Evolutionary conservation across 2,797 vertebrate species (phyloP).

Genomic region (Telmatherina bonti): DNA sequence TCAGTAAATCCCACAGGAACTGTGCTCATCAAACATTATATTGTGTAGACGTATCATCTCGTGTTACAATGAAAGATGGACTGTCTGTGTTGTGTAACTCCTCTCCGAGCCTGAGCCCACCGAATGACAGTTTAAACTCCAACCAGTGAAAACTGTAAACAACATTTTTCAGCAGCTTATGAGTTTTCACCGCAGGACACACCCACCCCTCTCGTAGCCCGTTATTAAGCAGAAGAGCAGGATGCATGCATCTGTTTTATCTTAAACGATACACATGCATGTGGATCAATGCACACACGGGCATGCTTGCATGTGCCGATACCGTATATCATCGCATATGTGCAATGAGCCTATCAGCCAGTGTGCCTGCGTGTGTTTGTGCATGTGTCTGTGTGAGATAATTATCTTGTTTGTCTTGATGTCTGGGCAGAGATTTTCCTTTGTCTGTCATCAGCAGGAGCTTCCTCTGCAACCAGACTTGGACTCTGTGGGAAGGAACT

Average conservation of each 20-base stretch:
- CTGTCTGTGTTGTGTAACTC: conserved; percentile 36
- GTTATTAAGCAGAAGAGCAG: conserved; percentile 63
- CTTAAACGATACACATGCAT: conserved; percentile 34
- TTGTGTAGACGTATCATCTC: conserved; percentile 42
- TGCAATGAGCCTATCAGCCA: conserved; percentile 18
- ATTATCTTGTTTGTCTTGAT: conserved; percentile 78
- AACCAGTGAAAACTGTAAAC: conserved; percentile 77
- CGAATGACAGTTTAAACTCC: conserved; percentile 69
- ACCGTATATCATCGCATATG: conserved; percentile 8
- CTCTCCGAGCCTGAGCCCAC: conserved; percentile 38
- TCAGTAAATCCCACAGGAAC: conserved; percentile 53
- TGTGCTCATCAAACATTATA: conserved; percentile 39
- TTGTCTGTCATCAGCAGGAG: conserved; percentile 66
- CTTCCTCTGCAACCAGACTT: conserved; percentile 55
- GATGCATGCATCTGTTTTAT: conserved; percentile 46
- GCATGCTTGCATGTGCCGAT: conserved; percentile 12
- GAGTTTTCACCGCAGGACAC: conserved; percentile 62
- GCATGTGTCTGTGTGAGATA: conserved; percentile 65
- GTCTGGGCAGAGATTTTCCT: conserved; percentile 68
- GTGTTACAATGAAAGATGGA: conserved; percentile 34
- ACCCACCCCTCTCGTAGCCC: conserved; percentile 55
- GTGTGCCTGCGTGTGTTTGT: conserved; percentile 45
- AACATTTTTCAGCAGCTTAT: conserved; percentile 81
- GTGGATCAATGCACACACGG: conserved; percentile 35
- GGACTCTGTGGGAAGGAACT: conserved; percentile 51